phyloP scores from a whole-genome alignment of 2,888 invertebrate species.

The Hedychridium roseum region DNA sequence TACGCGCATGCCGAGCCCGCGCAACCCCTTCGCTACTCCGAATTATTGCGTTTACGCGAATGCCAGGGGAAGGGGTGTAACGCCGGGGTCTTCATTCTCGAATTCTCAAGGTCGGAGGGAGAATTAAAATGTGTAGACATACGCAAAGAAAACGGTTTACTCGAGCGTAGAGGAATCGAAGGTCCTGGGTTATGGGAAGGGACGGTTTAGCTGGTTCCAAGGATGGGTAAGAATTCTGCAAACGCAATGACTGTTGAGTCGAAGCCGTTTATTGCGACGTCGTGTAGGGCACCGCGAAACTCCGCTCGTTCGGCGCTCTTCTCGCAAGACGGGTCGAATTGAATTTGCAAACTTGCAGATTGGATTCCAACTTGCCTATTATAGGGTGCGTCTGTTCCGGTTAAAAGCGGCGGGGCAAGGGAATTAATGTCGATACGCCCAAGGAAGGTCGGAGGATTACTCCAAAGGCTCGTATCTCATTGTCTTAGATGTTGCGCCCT shows the following conservation, averaged over 20 bases:
- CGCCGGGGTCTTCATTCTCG: conserved; percentile 9
- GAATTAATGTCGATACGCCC: conserved; percentile 64
- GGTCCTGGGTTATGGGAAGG: no score
- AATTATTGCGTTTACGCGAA: conserved; percentile 59
- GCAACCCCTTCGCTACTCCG: conserved; percentile 47
- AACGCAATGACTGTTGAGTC: conserved; percentile 14
- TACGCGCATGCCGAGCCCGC: conserved; percentile 58
- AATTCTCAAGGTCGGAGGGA: not conserved
- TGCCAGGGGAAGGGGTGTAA: conserved; percentile 25
- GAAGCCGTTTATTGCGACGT: conserved; percentile 8
- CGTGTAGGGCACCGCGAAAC: conserved; percentile 7
- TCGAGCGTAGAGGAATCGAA: conserved; percentile 5
- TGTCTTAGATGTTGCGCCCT: conserved; percentile 49
- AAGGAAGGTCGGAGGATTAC: conserved; percentile 60
- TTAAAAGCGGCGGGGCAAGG: conserved; percentile 61
- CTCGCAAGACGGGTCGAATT: conserved; percentile 59
- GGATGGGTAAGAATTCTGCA: conserved; percentile 1
- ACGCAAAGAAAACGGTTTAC: no score
- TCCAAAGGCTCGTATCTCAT: conserved; percentile 53
- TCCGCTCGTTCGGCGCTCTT: conserved; percentile 40
- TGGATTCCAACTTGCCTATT: conserved; percentile 65
- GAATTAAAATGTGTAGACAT: no score
- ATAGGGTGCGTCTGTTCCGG: conserved; percentile 65
- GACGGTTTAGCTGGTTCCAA: conserved; percentile 3
- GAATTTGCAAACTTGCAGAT: conserved; percentile 65